Base-by-base conservation (phyloP, 2,797 vertebrate species). In the Streptopelia turtur region DNA sequence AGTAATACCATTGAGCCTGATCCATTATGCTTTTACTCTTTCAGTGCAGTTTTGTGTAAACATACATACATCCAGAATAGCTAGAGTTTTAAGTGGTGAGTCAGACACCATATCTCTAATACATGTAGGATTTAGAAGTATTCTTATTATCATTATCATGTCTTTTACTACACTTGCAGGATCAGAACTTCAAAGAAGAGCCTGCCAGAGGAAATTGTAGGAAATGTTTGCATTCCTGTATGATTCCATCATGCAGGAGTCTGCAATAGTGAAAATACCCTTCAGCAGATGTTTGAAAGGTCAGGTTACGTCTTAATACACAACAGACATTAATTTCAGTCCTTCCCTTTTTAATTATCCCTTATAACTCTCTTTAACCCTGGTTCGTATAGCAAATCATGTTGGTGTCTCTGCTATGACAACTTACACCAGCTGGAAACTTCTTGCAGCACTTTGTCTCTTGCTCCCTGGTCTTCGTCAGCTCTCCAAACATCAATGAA, bases 141-240 rank as follows among this genome's bases (percentile, higher is more conserved):
- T 74, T 89, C 60, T 71, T 84, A 72, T 43, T 84, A 90, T 57
- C 91, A 74, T 92, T 92, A 91, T 74, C 9, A 3, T 17, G 35
- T 87, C 71, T 94, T 66, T 75, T 74, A 66, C 91, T 80, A 91
- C 30, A 68, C 35, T 94, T 57, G 23, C 20, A 49, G 70, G 71
- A 79, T 94, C 60, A 88, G 56, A 70, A 94, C 80, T 96, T 96
- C 91, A 96, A 94, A 97, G 94, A 91, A 88, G 61, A 90, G 90
- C 30, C 71, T 87, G 64, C 52, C 86, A 95, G 64, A 94, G 83
- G 86, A 96, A 95, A 94, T 93, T 78, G 86, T 93, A 94, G 83
- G 93, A 95, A 95, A 95, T 94, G 92, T 96, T 95, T 93, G 92
- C 96, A 95, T 97, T 96, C 93, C 84, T 95, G 66, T 70, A 69